phyloP scores from a whole-genome alignment of 92 coral and sea anemone species.

The Parazoanthus swiftii region DNA sequence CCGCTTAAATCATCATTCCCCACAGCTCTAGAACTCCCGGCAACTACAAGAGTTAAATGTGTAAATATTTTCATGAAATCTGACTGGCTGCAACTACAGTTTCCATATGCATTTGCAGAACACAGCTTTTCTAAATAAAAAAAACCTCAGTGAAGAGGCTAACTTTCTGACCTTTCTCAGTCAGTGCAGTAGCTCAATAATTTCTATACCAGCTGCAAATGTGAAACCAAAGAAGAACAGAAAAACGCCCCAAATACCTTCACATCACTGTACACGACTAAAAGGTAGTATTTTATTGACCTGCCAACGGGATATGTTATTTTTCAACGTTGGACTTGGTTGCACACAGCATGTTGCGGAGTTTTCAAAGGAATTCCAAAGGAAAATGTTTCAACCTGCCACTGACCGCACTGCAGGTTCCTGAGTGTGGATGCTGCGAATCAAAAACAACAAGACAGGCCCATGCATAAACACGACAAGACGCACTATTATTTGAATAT shows the following conservation, averaged over 20 bases:
- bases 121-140: not conserved
- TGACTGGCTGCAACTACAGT: not conserved
- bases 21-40: not conserved
- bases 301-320: not conserved
- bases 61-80: not conserved
- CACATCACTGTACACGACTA: not conserved
- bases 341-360: constrained; percentile 13
- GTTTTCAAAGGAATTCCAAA: not conserved
- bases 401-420: not conserved
- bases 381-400: not conserved
- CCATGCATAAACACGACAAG: no score
- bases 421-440: not conserved
- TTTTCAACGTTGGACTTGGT: not conserved
- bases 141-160: not conserved
- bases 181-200: not conserved
- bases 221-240: not conserved
- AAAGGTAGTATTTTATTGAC: not conserved
- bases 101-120: not conserved
- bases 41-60: not conserved
- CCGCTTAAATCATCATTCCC: not conserved
- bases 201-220: not conserved
- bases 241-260: not conserved
- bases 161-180: not conserved
- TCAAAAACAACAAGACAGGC: not conserved
- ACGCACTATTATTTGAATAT: no score